These are phyloP conservation scores for Mesochorus sp. DNA, from an alignment of 2,888 invertebrate genomes.

Conservation along the genomic window DNA sequence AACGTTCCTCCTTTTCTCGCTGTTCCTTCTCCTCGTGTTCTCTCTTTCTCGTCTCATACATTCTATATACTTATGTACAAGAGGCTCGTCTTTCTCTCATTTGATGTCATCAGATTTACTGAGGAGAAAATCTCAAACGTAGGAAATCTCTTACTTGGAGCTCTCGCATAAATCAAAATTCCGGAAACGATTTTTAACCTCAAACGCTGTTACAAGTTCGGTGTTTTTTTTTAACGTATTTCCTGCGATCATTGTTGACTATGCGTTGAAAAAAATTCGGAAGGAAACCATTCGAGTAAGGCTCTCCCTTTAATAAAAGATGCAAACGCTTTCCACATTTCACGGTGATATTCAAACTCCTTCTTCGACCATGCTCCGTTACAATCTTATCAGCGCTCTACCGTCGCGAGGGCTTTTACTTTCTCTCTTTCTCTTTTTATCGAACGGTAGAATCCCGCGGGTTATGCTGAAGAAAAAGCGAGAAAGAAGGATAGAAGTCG, in stretches of 20 bases:
- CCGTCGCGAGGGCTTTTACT: constrained; percentile 63
- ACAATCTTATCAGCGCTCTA: constrained; percentile 77
- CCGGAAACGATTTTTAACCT: not conserved
- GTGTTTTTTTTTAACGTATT: constrained; percentile 8
- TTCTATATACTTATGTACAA: constrained; percentile 29
- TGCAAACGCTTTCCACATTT: constrained; percentile 74
- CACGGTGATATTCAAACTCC: constrained; percentile 77
- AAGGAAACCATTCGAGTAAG: constrained; percentile 52
- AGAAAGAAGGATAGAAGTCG: constrained; percentile 60
- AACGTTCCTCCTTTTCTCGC: constrained; percentile 44
- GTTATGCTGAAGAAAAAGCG: constrained; percentile 46
- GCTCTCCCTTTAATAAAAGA: constrained; percentile 70
- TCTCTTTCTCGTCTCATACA: constrained; percentile 23
- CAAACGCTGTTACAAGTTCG: not conserved
- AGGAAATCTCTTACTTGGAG: not conserved
- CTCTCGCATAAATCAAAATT: not conserved
- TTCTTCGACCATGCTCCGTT: constrained; percentile 67
- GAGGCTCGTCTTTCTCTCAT: not conserved
- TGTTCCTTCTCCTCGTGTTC: not conserved
- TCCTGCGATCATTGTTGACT: constrained; percentile 12
- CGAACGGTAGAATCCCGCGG: constrained; percentile 51
- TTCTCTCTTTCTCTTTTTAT: constrained; percentile 33
- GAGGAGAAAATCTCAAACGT: constrained; percentile 12
- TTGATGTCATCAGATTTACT: not conserved
- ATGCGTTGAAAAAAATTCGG: constrained; percentile 15